Base-by-base conservation (phyloP, 2,888 invertebrate genomes). In the Xanthia togata region DNA sequence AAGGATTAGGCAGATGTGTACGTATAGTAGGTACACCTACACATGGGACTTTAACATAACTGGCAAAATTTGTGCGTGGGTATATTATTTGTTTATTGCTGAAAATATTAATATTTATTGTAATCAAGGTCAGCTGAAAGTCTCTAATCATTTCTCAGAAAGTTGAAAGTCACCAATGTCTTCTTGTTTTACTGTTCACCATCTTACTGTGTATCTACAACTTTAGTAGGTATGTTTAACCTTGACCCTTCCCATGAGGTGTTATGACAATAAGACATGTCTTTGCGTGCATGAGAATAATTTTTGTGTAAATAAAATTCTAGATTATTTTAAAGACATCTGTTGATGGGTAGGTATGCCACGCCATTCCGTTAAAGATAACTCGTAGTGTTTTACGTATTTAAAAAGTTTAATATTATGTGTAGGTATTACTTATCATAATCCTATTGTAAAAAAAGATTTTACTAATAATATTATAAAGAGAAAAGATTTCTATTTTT, bases 201-300 rank as follows among this genome's bases (percentile, higher is more conserved):
- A 23, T 53, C 0, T 14, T 5, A 76, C 68, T 68, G n/a, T 67
- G 70, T 17, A 14, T 14, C 12, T 41, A 50, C 57, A 14, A 57
- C 31, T 62, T 60, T 59, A 31, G 68, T 78, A 50, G 14, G 44
- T 73, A 38, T 44, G 55, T 31, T 55, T 14, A 64, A 79, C 87
- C 87, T 86, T 86, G 80, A 84, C 84, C 87, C 57, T 69, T 68
- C 35, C 35, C 53, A 44, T 76, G 60, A 67, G 26, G 74, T 55
- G 55, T 77, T 78, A 78, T 79, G 78, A 83, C n/a, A n/a, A n/a
- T n/a, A n/a, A n/a, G n/a, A n/a, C 74, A 85, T 71, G 63, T 70
- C 38, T 78, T 80, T n/a, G 67, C 70, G 76, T 81, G 85, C 65
- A 64, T 55, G n/a, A 70, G 55, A 73, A 72, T 72, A 64, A 44